A percentile compares a stretch with the other conserved stretches of the same genome.
Conservation (phyloP, 2,797 vertebrate genomes). For the Danio tinwini region DNA sequence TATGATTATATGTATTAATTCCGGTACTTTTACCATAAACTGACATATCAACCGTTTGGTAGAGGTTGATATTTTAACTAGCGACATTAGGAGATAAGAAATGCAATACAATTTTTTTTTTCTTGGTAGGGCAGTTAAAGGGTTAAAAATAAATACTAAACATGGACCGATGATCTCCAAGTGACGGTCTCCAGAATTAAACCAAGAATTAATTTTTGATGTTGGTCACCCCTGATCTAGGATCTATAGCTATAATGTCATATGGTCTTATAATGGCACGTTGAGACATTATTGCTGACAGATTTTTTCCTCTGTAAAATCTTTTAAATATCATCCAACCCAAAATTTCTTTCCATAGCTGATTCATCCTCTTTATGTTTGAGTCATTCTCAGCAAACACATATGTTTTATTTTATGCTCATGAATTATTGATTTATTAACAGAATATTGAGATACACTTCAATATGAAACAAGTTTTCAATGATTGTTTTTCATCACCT, state of each 20-base stretch:
- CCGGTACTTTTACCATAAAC: too few relatives aligned
- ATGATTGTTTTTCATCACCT: background rate
- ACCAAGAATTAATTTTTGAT: too few relatives aligned
- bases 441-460: background rate
- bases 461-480: background rate
- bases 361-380: background rate
- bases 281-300: background rate
- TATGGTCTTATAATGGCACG: background rate
- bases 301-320: background rate
- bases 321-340: background rate
- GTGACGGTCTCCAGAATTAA: too few relatives aligned
- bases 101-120: too few relatives aligned
- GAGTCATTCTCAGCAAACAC: background rate
- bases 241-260: background rate
- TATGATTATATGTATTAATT: too few relatives aligned
- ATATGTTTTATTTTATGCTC: background rate
- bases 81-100: too few relatives aligned
- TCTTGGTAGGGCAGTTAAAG: too few relatives aligned
- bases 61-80: too few relatives aligned
- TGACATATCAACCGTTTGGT: too few relatives aligned
- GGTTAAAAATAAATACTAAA: too few relatives aligned
- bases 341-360: background rate
- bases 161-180: too few relatives aligned
- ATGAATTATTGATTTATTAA: background rate
- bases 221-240: too few relatives aligned